Conservation (phyloP, 1,140 invertebrate species). For the Pachypsylla venusta region DNA sequence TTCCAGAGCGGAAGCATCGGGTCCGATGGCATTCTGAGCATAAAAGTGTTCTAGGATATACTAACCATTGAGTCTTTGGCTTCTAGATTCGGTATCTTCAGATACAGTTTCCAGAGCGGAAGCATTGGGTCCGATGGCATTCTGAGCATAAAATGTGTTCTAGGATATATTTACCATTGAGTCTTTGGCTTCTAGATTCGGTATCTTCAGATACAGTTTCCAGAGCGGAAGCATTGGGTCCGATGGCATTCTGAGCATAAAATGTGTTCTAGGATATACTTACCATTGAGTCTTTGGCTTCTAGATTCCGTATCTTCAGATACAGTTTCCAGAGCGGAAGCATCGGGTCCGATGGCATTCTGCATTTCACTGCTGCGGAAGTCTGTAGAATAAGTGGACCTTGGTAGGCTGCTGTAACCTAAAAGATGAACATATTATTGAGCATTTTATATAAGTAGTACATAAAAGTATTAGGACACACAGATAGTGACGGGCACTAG, state of each 20-base stretch:
- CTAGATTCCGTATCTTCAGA: slow-evolving; percentile 39
- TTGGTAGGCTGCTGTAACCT: slow-evolving; percentile 68
- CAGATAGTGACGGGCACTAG: too few species aligned
- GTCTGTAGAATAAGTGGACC: slow-evolving; percentile 58
- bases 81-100: slow-evolving; percentile 37
- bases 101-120: slow-evolving; percentile 41
- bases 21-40: slow-evolving; percentile 33
- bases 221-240: slow-evolving; percentile 36
- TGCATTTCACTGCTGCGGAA: slow-evolving; percentile 32
- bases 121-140: slow-evolving; percentile 37
- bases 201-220: slow-evolving; percentile 47
- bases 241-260: slow-evolving; percentile 32
- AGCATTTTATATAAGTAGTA: not conserved
- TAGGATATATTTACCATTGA: not conserved
- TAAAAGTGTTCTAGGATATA: slow-evolving; percentile 26
- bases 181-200: slow-evolving; percentile 23
- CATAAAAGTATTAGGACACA: too few species aligned
- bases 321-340: slow-evolving; percentile 41
- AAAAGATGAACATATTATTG: slow-evolving; percentile 15
- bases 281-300: slow-evolving; percentile 2
- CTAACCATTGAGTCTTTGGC: slow-evolving; percentile 8
- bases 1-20: slow-evolving; percentile 38
- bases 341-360: slow-evolving; percentile 37
- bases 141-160: slow-evolving; percentile 25
- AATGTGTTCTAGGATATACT: slow-evolving; percentile 24